Evolutionary conservation across 2,113 vertebrate genomes (phyloP).

Genomic region (Galemys pyrenaicus): DNA sequence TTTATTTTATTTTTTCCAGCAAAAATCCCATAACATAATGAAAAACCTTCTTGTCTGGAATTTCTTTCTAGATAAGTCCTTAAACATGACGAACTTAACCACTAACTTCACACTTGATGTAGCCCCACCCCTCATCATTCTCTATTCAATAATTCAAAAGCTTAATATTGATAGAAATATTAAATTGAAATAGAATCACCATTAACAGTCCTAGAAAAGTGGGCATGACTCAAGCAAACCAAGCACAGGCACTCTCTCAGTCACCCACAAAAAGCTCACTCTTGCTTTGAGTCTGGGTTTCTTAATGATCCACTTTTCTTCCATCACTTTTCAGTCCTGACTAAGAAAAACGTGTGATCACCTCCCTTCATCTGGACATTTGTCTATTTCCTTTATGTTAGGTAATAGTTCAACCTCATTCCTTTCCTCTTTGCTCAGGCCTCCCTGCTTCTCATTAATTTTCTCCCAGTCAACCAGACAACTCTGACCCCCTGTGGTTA

Average conservation of each 20-base stretch:
- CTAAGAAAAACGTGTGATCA: conserved; percentile 6
- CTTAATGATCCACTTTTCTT: not conserved
- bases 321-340: conserved; percentile 23
- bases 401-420: not conserved
- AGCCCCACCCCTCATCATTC: conserved; percentile 24
- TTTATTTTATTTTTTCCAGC: not conserved
- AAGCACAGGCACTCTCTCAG: not conserved
- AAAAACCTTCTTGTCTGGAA: conserved; percentile 20
- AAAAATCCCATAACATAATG: not conserved
- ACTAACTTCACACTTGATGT: conserved; percentile 24
- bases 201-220: conserved; percentile 34
- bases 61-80: conserved; percentile 20
- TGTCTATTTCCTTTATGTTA: not conserved
- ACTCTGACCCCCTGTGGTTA: conserved; percentile 30
- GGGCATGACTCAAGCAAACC: conserved; percentile 35
- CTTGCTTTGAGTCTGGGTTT: not conserved
- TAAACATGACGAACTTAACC: conserved; percentile 28
- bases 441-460: conserved; percentile 46
- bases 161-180: conserved; percentile 58
- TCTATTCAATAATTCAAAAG: conserved; percentile 27
- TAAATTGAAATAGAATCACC: conserved; percentile 62
- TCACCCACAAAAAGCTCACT: rapidly evolving
- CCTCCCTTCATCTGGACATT: not conserved
- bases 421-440: not conserved
- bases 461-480: conserved; percentile 36